Evolutionary conservation across 1,140 invertebrate species (phyloP).

Genomic region (Trichoplusia ni): DNA sequence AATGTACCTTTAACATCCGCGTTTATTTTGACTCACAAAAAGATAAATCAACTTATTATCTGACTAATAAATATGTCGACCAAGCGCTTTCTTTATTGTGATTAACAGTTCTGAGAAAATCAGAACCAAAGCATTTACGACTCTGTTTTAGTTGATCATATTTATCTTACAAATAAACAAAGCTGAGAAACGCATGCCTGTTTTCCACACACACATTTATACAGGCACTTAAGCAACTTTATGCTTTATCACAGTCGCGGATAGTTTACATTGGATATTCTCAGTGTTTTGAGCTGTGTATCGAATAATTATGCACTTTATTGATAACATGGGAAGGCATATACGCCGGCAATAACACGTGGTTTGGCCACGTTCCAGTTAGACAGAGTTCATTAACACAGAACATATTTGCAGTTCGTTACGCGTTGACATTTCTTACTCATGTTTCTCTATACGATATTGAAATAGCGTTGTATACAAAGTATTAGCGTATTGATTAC

Average conservation of each 20-base stretch:
- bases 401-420: neutral
- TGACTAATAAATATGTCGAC: too few species aligned
- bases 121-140: too few species aligned
- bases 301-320: neutral
- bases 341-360: neutral
- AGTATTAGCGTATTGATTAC: too few species aligned
- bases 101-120: too few species aligned
- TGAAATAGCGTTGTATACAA: neutral
- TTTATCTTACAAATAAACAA: neutral
- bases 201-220: neutral
- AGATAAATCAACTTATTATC: too few species aligned
- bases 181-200: neutral
- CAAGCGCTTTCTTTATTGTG: too few species aligned
- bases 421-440: neutral
- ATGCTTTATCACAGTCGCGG: neutral
- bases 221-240: neutral
- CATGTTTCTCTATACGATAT: neutral
- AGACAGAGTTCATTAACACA: constrained; percentile 10
- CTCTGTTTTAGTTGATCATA: neutral
- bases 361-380: constrained; percentile 1
- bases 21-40: too few species aligned
- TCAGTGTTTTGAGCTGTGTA: neutral
- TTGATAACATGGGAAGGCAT: constrained; percentile 5
- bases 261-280: neutral
- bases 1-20: too few species aligned